phyloP scores from a whole-genome alignment of 2,797 vertebrate genomes.

The Manis javanica region DNA sequence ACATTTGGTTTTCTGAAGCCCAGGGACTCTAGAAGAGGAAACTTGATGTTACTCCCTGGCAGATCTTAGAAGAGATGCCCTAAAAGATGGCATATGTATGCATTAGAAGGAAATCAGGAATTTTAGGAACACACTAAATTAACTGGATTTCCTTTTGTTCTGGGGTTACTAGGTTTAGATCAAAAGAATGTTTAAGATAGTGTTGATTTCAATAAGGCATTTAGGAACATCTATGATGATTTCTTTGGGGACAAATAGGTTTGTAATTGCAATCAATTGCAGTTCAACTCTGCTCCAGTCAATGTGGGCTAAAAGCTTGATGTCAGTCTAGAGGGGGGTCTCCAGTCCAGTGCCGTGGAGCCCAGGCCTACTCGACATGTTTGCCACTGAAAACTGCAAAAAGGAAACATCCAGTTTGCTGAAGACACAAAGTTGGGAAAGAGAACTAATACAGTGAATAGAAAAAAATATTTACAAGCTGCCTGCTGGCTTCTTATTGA shows the following conservation, averaged over 20 bases:
- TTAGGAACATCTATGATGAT: background rate
- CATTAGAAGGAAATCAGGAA: constrained; percentile 20
- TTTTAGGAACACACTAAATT: constrained; percentile 18
- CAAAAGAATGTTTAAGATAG: background rate
- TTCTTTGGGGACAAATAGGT: background rate
- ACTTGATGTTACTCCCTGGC: background rate
- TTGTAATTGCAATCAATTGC: background rate
- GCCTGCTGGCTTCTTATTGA: constrained; percentile 21
- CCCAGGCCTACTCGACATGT: background rate
- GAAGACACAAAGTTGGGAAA: background rate
- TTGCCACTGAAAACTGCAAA: background rate
- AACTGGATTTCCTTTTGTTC: background rate
- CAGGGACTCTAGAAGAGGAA: background rate
- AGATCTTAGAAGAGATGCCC: background rate
- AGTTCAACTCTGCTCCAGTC: background rate
- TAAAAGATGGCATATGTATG: background rate
- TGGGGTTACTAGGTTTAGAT: background rate
- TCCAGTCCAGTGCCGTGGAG: background rate
- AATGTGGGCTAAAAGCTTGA: background rate
- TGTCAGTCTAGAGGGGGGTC: background rate
- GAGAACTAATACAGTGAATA: background rate
- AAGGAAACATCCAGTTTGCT: background rate
- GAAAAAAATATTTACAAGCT: constrained; percentile 37
- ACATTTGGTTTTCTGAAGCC: constrained; percentile 2
- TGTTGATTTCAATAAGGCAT: background rate